Evolutionary conservation across 2,113 vertebrate species (phyloP), one percentile per base, ranked within the genome.

Genomic region (Aptenodytes patagonicus): DNA sequence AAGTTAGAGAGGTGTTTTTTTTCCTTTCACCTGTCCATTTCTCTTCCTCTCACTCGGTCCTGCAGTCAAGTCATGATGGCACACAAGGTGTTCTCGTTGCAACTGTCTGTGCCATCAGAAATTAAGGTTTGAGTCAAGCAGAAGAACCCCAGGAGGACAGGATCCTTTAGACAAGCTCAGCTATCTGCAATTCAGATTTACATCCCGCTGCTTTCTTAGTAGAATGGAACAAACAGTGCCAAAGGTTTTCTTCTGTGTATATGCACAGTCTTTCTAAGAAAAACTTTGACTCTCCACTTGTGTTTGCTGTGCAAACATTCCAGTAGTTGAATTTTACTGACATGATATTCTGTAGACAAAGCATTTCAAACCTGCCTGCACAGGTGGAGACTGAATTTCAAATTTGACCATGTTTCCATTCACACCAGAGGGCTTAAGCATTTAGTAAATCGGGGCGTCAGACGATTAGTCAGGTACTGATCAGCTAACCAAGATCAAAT

Each of bases 251-350:
- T 70, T 86, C 36, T 69, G 22, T 76, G n/a, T 79, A 36, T 46
- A 12, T 22, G 17, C 68, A 62, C 19, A 57, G 10, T 40, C 61
- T 94, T 87, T 47, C 65, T 54, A 31, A 69, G 73, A 58, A 95
- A 95, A 95, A 68, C 49, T 57, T 89, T 64, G 57, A 47, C 65
- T 93, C 70, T 42, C 9, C 4, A 1, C 44, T 87, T 72, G 17
- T 89, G 70, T 95, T 95, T 97, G 70, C 87, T 4, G 0, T 94
- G 81, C 89, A 96, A 95, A 96, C 66, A 73, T 85, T 80, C 25
- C 89, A 96, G 40, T 54, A 38, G 66, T 42, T 80, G 54, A 61
- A 71, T 87, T 95, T 89, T 54, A 91, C 54, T 89, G 49, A 58
- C 24, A 7, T 32, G 55, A 61, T 72, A 46, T 76, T 89, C 58